phyloP scores from a whole-genome alignment of 1,140 invertebrate genomes.

The Anastrepha obliqua region DNA sequence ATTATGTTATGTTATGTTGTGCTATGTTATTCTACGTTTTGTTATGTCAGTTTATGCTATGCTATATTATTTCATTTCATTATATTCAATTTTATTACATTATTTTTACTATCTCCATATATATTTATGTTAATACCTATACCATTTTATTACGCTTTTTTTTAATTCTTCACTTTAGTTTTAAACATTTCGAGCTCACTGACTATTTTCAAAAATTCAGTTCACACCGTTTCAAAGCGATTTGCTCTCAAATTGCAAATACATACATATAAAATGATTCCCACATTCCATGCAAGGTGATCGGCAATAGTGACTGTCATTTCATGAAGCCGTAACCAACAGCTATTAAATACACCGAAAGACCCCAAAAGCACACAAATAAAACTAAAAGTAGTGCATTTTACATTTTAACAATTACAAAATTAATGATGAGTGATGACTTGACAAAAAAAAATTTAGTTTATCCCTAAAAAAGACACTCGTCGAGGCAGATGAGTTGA shows the following conservation, averaged over 20 bases:
- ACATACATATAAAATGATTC: no score
- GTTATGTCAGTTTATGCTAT: no score
- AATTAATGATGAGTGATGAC: background rate
- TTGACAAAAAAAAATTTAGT: background rate
- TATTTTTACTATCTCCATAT: no score
- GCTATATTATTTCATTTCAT: no score
- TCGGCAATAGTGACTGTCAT: constrained; percentile 25
- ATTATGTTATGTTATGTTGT: no score
- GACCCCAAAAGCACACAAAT: background rate
- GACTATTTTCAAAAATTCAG: background rate
- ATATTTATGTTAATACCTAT: no score
- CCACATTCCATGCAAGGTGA: background rate
- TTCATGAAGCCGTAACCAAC: background rate
- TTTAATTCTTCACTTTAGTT: no score
- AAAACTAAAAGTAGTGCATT: constrained; percentile 6
- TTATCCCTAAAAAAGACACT: background rate
- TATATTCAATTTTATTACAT: no score
- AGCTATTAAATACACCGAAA: background rate
- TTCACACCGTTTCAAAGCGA: background rate
- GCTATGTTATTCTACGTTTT: no score
- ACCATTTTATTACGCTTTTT: no score
- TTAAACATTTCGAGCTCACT: no score
- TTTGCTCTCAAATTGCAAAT: no score
- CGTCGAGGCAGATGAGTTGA: background rate
- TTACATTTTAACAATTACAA: constrained; percentile 18